phyloP scores from a whole-genome alignment of 2,113 vertebrate genomes.

The Cervus canadensis region DNA sequence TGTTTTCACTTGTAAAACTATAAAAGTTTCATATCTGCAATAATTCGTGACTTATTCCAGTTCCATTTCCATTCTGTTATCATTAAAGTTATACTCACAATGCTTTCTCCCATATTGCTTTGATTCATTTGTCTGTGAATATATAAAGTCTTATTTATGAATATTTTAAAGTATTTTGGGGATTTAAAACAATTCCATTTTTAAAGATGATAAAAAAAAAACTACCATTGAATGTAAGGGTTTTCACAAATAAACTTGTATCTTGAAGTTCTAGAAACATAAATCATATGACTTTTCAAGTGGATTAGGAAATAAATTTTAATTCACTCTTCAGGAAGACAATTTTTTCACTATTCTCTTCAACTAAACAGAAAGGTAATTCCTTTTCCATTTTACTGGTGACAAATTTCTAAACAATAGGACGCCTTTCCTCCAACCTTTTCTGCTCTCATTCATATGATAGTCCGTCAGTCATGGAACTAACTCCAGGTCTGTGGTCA shows the following conservation, averaged over 20 bases:
- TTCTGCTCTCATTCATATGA: background rate
- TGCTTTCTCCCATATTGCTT: background rate
- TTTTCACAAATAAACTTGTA: background rate
- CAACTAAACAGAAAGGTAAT: background rate
- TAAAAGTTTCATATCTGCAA: background rate
- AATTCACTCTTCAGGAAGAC: background rate
- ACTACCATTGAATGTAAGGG: background rate
- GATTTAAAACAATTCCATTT: background rate
- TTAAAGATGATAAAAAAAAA: background rate
- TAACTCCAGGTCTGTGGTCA: background rate
- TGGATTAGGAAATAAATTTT: background rate
- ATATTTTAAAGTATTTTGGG: background rate
- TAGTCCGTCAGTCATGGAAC: background rate
- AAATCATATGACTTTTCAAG: background rate
- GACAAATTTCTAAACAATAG: background rate
- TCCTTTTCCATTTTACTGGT: background rate
- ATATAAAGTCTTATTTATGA: background rate
- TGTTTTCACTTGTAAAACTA: background rate
- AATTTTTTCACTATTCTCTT: background rate
- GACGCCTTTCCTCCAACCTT: background rate
- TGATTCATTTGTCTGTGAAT: background rate
- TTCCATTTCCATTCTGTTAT: background rate
- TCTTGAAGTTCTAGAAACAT: background rate
- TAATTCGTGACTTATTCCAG: background rate
- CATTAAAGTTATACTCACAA: background rate